Evolutionary conservation across 2,888 invertebrate genomes (phyloP), one percentile per base, ranked within the genome.

Genomic region (Leptopterna dolabrata): DNA sequence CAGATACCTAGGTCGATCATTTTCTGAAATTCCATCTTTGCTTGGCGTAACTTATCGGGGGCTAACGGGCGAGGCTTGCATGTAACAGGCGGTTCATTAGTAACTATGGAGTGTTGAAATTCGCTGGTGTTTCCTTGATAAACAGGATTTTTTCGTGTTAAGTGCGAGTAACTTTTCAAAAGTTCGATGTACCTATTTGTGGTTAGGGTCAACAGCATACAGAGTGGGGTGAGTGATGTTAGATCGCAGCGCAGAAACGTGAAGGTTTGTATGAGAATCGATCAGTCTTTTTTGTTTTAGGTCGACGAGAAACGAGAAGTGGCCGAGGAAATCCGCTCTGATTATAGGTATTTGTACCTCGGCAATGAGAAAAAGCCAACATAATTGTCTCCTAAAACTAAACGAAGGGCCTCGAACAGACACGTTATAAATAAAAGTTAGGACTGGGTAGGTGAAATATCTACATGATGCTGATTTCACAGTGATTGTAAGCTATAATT

Each of bases 351-450:
- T 13, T 7, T 86, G 85, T 0, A 89, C 88, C 19, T 88, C 88
- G 11, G 89, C 89, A 3, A 89, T 55, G 43, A 76, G 41, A 89
- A 89, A 24, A 24, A 16, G 24, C 89, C 89, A 89, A 11, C 30
- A 73, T 41, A 89, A 88, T 0, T 43, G 55, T 7, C 89, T 84
- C 0, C 88, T 86, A 6, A 89, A 29, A 3, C 88, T 87, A 1
- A 90, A 27, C n/a, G n/a, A n/a, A n/a, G n/a, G n/a, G n/a, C n/a
- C n/a, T n/a, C n/a, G n/a, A n/a, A n/a, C n/a, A n/a, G n/a, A n/a
- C n/a, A n/a, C n/a, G n/a, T n/a, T n/a, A n/a, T n/a, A n/a, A n/a
- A n/a, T n/a, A n/a, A n/a, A n/a, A n/a, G n/a, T n/a, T n/a, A n/a
- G n/a, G n/a, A n/a, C n/a, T n/a, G n/a, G n/a, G n/a, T n/a, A n/a